Evolutionary conservation across 2,113 vertebrate genomes (phyloP), one percentile per base, ranked within the genome.

Genomic region (Macquaria australasica): DNA sequence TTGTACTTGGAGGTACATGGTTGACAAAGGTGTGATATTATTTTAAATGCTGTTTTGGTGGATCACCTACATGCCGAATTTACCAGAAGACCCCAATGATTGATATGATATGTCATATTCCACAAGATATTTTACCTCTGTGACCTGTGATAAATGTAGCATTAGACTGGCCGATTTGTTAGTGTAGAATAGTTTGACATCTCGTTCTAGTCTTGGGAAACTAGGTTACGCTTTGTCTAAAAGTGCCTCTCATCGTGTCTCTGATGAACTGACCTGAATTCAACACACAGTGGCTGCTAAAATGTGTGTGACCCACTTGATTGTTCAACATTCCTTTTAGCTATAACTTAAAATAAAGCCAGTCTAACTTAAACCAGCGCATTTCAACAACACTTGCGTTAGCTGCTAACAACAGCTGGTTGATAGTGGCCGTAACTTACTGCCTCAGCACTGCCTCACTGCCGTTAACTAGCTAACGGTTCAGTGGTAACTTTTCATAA

Each of bases 201-300:
- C 50, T 45, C 10, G 18, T 45, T 73, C 0, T 56, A 0, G 2
- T 34, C 18, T 45, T 11, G 70, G 4, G 28, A 37, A 90, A 83
- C 31, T 67, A 3, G 77, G 70, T 55, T 74, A 79, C 34, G 75
- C 48, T 77, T 72, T 86, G 11, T 34, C 34, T 34, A 34, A 34
- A 34, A 34, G 34, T 55, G 23, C 66, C 66, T 77, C 59, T 79
- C 43, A 67, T 41, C 6, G 8, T 16, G 6, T 86, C 71, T 71
- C 71, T 45, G 25, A 72, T 81, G 72, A 68, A 70, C 67, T 86
- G 80, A 69, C 82, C 78, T 80, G 43, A 84, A 90, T 89, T 82
- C 31, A 77, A 23, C 50, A 43, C 7, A 39, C 23, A 23, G 20
- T 48, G 4, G 8, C 53, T 25, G 62, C 63, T 64, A 12, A 59